phyloP scores from a whole-genome alignment of 1,140 invertebrate genomes.

The Drosophila simulans region DNA sequence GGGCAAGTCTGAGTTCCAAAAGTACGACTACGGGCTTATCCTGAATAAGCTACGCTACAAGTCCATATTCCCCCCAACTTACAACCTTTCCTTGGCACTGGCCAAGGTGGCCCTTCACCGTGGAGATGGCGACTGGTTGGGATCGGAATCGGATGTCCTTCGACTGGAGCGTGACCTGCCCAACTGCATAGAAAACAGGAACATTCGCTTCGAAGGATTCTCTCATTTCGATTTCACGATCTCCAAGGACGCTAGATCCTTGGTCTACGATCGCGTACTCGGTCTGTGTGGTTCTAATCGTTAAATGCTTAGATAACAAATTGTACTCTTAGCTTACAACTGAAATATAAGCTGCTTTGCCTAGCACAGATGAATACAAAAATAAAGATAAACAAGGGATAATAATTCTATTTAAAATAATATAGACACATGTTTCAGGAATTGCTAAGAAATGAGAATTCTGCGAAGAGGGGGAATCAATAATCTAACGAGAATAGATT shows the following conservation, averaged over 20 bases:
- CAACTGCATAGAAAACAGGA: constrained; percentile 28
- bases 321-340: background rate
- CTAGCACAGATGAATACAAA: too few relatives aligned
- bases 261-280: constrained; percentile 28
- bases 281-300: background rate
- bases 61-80: background rate
- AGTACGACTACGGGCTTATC: constrained; percentile 16
- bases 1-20: constrained; percentile 1
- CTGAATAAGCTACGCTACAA: constrained; percentile 16
- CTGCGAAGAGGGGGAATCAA: too few relatives aligned
- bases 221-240: constrained; percentile 50
- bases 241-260: constrained; percentile 16
- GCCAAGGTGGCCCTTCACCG: constrained; percentile 34
- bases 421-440: too few relatives aligned
- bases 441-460: too few relatives aligned
- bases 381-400: too few relatives aligned
- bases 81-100: constrained; percentile 31
- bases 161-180: constrained; percentile 12
- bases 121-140: constrained; percentile 38
- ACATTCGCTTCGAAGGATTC: constrained; percentile 4
- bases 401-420: too few relatives aligned
- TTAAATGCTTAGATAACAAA: background rate
- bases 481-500: too few relatives aligned
- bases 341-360: background rate
- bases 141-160: background rate